Evolutionary conservation across 2,797 vertebrate genomes (phyloP).

Genomic region (Hyperoplus lanceolatus): DNA sequence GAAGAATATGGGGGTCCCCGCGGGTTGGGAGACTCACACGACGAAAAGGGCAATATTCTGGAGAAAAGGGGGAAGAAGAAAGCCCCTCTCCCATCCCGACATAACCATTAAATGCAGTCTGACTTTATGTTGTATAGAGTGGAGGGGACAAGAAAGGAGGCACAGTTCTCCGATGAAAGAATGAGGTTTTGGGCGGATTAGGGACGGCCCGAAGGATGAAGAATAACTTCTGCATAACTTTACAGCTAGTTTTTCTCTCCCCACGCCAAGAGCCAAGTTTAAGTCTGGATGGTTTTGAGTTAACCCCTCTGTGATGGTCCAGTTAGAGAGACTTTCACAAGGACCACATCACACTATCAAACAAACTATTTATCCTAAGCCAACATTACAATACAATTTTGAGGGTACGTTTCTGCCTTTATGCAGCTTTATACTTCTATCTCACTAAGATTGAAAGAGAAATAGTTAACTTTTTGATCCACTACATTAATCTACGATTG

Average conservation of each 20-base stretch:
- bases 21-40: slow-evolving; percentile 99
- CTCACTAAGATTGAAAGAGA: not conserved
- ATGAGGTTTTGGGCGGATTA: slow-evolving; percentile 90
- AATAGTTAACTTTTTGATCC: not conserved
- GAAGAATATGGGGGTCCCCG: slow-evolving; percentile 96
- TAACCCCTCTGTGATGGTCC: slow-evolving; percentile 81
- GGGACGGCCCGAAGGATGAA: slow-evolving; percentile 88
- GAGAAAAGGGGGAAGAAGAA: slow-evolving; percentile 93
- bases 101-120: slow-evolving; percentile 99
- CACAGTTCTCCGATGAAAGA: slow-evolving; percentile 89
- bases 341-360: slow-evolving; percentile 7
- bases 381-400: not conserved
- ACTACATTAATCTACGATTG: not conserved
- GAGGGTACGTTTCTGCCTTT: not conserved
- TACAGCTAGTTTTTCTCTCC: slow-evolving; percentile 86
- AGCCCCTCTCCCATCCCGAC: slow-evolving; percentile 96
- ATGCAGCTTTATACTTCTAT: not conserved
- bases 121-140: slow-evolving; percentile 99
- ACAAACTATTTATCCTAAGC: not conserved
- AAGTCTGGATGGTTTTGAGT: slow-evolving; percentile 77
- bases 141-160: slow-evolving; percentile 90
- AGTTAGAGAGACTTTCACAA: slow-evolving; percentile 42
- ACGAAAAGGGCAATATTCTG: slow-evolving; percentile 95
- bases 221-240: slow-evolving; percentile 92
- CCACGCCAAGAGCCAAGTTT: slow-evolving; percentile 84